A percentile compares a stretch with the other conserved stretches of the same genome.
phyloP scores from a whole-genome alignment of 2,113 vertebrate genomes.

The Ancistrus triradiatus region DNA sequence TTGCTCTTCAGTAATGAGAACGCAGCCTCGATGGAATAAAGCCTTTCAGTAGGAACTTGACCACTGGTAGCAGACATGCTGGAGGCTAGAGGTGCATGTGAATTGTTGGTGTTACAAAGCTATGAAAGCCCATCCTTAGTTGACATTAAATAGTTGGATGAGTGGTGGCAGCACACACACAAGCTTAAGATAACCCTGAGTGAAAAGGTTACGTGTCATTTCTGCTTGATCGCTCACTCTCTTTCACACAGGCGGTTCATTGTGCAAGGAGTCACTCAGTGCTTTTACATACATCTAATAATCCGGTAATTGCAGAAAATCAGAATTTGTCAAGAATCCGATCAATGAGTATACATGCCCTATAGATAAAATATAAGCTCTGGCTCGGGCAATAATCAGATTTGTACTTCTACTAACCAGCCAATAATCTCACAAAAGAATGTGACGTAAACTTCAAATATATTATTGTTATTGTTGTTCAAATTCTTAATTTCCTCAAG shows the following conservation, averaged over 20 bases:
- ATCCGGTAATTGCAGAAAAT: no score
- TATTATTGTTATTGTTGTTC: no score
- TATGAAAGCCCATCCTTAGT: conserved; percentile 34
- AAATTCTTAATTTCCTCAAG: no score
- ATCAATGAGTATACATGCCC: no score
- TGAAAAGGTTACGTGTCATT: conserved; percentile 48
- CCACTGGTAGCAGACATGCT: background rate
- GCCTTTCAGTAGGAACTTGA: background rate
- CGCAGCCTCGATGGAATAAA: conserved; percentile 7
- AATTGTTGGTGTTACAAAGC: conserved; percentile 12
- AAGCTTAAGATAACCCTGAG: conserved; percentile 46
- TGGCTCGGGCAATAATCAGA: no score
- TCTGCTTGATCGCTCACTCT: conserved; percentile 30
- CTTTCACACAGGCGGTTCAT: background rate
- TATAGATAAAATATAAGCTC: no score
- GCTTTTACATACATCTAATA: no score
- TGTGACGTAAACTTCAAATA: no score
- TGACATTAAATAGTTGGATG: conserved; percentile 19
- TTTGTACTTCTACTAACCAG: no score
- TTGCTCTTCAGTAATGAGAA: conserved; percentile 13
- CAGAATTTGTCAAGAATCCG: no score
- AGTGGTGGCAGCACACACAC: conserved; percentile 27
- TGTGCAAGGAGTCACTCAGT: no score
- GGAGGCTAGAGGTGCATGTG: conserved; percentile 22
- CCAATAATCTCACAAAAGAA: no score